Base-by-base conservation (phyloP, 64 coral and sea anemone genomes). In the Montipora efflorescens region DNA sequence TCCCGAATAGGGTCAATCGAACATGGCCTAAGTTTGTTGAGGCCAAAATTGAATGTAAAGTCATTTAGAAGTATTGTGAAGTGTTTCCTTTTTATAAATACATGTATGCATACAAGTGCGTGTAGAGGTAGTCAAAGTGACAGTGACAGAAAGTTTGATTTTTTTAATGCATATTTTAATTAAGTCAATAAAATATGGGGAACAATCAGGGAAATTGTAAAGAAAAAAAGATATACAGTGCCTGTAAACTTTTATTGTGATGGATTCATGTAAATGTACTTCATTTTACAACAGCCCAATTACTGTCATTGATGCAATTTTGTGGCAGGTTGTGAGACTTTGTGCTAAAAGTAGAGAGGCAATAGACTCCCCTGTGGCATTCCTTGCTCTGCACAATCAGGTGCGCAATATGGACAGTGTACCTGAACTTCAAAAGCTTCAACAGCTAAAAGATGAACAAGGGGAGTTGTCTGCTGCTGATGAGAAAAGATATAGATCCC, bases 281-380 rank as follows among this genome's bases (percentile, higher is more conserved):
- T 57, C 53, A 57, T 57, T 11, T 57, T 57, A 8, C 9, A 36
- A 36, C 64, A 68, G 16, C 0, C 10, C 64, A 68, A 8, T 57
- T 8, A 57, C 53, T 8, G 53, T 8, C 0, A 8, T 57, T 57
- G 53, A 1, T 57, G 53, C 53, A 57, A n/a, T 0, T 91, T 14
- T 78, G 62, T 16, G 61, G 67, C 20, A 95, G 94, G 98, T 99
- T 79, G 98, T 99, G 16, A 95, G 98, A 77, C 98, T 99, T n/a
- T 99, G 98, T 96, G 98, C 98, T 3, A 99, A 99, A 89, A 99
- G 98, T 23, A 90, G 98, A 87, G 98, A 99, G 87, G 98, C 98
- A 19, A 99, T 99, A 21, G 98, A 99, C 79, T 99, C 98, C 11
- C 98, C 98, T 57, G 98, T 99, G 25, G 93, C 95, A 0, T 99